A percentile compares a stretch with the other conserved stretches of the same genome.
phyloP scores from a whole-genome alignment of 2,888 invertebrate genomes.

The Achlya flavicornis region DNA sequence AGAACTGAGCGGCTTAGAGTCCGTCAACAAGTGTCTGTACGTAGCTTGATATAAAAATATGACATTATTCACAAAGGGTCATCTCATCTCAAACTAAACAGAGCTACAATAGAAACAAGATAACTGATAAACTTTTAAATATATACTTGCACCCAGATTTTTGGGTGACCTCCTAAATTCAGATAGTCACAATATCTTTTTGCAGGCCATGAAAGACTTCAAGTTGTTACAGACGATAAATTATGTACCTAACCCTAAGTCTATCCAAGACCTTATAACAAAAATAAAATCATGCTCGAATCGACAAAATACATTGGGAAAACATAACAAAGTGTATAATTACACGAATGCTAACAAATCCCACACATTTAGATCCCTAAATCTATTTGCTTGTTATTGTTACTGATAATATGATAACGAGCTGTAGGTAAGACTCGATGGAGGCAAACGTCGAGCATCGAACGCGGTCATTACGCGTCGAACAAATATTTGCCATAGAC shows the following conservation, averaged over 20 bases:
- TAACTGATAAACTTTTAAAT: too few species aligned
- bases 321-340: neutral
- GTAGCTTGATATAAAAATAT: too few species aligned
- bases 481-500: constrained; percentile 54
- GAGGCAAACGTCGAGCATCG: neutral
- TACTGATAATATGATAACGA: neutral
- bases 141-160: too few species aligned
- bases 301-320: too few species aligned
- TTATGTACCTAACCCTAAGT: neutral
- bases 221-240: neutral
- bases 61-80: too few species aligned
- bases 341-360: neutral
- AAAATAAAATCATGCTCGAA: neutral
- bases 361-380: neutral
- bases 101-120: too few species aligned
- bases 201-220: neutral
- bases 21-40: too few species aligned
- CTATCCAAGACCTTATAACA: too few species aligned
- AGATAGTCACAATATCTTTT: neutral
- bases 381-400: neutral
- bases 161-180: too few species aligned
- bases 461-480: constrained; percentile 37
- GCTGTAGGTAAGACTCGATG: constrained; percentile 19
- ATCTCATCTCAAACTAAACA: too few species aligned
- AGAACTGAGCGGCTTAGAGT: too few species aligned